phyloP scores from a whole-genome alignment of 1,140 invertebrate species.

The Bombus fervidus region DNA sequence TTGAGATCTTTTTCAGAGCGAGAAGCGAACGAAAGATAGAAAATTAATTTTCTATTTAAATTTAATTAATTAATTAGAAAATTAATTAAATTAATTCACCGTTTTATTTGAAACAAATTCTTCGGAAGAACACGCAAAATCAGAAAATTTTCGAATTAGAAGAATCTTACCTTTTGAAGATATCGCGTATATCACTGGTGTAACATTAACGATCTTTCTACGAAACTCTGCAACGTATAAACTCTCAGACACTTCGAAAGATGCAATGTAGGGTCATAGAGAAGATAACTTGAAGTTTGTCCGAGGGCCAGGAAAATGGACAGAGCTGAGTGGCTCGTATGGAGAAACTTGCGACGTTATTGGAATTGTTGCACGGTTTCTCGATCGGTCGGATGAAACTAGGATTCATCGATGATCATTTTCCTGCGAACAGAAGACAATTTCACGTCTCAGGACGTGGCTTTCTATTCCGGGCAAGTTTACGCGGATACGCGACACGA shows the following conservation, averaged over 20 bases:
- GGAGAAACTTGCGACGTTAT: conserved; percentile 53
- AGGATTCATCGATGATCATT: conserved; percentile 54
- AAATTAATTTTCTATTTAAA: no score
- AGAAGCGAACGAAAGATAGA: no score
- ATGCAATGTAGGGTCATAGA: no score
- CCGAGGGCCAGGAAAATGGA: neutral
- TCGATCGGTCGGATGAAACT: neutral
- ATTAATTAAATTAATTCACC: no score
- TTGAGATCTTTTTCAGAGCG: no score
- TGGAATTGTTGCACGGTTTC: conserved; percentile 34
- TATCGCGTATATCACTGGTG: no score
- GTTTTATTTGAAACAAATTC: no score
- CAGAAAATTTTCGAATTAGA: no score
- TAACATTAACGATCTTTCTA: neutral
- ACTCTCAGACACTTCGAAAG: neutral
- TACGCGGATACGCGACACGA: conserved; percentile 38
- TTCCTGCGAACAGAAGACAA: conserved; percentile 51
- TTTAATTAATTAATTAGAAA: no score
- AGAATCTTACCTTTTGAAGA: no score
- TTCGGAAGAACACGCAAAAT: no score
- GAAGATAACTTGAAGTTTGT: conserved; percentile 42
- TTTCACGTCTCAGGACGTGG: conserved; percentile 52
- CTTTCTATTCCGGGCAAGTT: conserved; percentile 37
- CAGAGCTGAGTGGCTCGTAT: neutral
- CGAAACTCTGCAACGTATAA: neutral